Evolutionary conservation across 2,888 invertebrate genomes (phyloP).

Genomic region (Pterobdella sp.): DNA sequence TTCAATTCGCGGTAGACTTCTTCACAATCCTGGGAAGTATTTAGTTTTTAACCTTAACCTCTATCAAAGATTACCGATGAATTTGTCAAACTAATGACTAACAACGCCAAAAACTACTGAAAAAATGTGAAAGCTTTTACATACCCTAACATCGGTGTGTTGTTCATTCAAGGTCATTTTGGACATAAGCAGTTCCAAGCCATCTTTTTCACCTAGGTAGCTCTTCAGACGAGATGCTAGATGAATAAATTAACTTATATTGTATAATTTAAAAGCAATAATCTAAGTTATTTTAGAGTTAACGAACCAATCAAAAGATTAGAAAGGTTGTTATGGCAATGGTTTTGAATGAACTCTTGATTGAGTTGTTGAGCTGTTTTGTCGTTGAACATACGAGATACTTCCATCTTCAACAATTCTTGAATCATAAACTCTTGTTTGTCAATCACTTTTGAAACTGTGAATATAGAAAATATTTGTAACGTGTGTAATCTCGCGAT

Average conservation of each 20-base stretch:
- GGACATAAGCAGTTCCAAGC: conserved; percentile 12
- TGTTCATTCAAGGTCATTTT: conserved; percentile 17
- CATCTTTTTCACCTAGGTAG: conserved; percentile 18
- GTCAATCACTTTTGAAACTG: conserved; percentile 33
- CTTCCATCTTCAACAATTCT: conserved; percentile 51
- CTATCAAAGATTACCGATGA: too few relatives aligned
- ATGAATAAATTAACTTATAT: background rate
- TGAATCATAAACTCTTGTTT: conserved; percentile 43
- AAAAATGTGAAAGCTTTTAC: background rate
- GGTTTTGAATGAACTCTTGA: conserved; percentile 30
- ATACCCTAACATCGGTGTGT: background rate
- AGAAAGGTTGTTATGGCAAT: conserved; percentile 31
- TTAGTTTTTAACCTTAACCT: background rate
- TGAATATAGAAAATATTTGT: background rate
- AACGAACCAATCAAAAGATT: conserved; percentile 34
- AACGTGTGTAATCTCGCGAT: background rate
- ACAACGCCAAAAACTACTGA: background rate
- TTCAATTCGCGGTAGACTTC: conserved; percentile 69
- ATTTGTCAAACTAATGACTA: background rate
- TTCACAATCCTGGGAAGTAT: conserved; percentile 65
- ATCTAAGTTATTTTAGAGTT: background rate
- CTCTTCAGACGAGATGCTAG: conserved; percentile 19
- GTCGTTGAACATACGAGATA: conserved; percentile 55
- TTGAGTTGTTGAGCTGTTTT: conserved; percentile 50
- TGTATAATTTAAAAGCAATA: background rate